Conservation (phyloP, 2,113 vertebrate genomes). For the Hiodon alosoides region DNA sequence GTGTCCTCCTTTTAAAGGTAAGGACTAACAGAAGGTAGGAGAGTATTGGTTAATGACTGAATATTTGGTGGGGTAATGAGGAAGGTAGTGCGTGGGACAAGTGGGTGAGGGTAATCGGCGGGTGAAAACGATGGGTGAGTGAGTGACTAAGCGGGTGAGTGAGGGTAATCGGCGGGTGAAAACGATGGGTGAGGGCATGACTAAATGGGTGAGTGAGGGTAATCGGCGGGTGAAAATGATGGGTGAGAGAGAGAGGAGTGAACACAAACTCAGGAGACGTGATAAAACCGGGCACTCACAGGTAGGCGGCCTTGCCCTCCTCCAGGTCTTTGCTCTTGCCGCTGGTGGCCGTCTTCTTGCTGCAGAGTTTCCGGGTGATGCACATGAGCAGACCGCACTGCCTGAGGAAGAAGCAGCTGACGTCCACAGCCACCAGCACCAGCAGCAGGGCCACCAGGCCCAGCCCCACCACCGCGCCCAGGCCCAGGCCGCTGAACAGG, state of each 20-base stretch:
- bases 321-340: constrained; percentile 93
- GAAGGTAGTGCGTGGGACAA: background rate
- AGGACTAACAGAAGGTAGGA: too few relatives aligned
- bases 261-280: background rate
- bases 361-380: constrained; percentile 87
- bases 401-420: constrained; percentile 95
- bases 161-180: too few relatives aligned
- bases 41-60: too few relatives aligned
- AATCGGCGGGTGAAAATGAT: background rate
- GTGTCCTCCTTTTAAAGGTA: too few relatives aligned
- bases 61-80: too few relatives aligned
- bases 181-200: too few relatives aligned
- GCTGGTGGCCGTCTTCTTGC: constrained; percentile 89
- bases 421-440: constrained; percentile 83
- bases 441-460: constrained; percentile 84
- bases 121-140: background rate
- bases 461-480: constrained; percentile 87
- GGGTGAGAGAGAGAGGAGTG: background rate
- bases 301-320: constrained; percentile 94
- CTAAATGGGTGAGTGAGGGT: too few relatives aligned
- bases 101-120: background rate
- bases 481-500: constrained; percentile 89
- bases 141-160: too few relatives aligned
- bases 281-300: constrained; percentile 71
- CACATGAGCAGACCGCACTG: constrained; percentile 95